Percentiles rank a stretch among this genome's conserved stretches.
These are phyloP conservation scores for Spisula solida DNA, from an alignment of 2,888 invertebrate genomes.

Conservation along the genomic window DNA sequence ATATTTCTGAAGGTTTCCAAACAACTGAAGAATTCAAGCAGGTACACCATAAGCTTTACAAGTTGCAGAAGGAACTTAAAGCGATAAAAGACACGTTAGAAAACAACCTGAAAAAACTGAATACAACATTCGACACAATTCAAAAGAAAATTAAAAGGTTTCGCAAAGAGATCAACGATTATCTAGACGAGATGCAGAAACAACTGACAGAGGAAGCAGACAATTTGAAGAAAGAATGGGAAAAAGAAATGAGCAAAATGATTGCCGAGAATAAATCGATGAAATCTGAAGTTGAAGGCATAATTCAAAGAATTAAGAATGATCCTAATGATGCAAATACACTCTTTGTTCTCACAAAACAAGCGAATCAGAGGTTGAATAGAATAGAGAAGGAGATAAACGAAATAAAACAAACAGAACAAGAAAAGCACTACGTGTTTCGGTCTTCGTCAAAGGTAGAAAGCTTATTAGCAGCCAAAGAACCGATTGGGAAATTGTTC, in stretches of 20 bases:
- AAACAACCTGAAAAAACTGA: not conserved
- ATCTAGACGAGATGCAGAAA: not conserved
- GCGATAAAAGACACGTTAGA: not conserved
- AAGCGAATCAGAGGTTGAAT: not conserved
- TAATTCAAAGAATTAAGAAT: not conserved
- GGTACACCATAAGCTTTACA: not conserved
- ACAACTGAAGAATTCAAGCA: not conserved
- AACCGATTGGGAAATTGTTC: not conserved
- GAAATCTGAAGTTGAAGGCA: not conserved
- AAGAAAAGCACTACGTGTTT: not conserved
- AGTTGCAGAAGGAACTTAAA: not conserved
- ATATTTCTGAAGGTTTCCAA: not conserved
- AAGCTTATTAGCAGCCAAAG: not conserved
- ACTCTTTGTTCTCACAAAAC: constrained; percentile 5
- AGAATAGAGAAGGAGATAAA: not conserved
- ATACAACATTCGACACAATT: not conserved
- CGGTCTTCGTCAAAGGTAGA: not conserved
- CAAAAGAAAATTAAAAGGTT: not conserved
- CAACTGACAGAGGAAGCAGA: not conserved
- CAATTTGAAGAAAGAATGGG: not conserved
- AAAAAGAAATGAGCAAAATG: not conserved
- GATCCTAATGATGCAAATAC: not conserved
- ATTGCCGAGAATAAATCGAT: not conserved
- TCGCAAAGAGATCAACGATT: not conserved
- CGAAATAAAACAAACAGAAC: not conserved